Percentiles rank a stretch among this genome's conserved stretches.
These are phyloP conservation scores for Amazona vittata DNA, from an alignment of 2,113 vertebrate species.

Conservation along the genomic window DNA sequence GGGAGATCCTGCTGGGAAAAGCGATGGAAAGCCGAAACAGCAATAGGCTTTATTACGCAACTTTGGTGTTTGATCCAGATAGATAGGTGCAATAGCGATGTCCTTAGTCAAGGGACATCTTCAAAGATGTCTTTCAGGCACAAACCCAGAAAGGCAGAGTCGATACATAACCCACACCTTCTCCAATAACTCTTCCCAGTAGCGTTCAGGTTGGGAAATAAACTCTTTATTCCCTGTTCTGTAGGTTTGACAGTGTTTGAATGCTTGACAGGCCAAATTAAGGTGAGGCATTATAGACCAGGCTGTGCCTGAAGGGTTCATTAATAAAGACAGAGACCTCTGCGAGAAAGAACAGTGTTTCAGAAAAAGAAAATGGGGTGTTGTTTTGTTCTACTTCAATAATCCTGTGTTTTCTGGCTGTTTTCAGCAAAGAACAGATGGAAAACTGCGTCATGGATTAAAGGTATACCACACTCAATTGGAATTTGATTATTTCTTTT, in stretches of 20 bases:
- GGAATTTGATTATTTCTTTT: not conserved
- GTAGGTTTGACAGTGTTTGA: not conserved
- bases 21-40: not conserved
- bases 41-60: not conserved
- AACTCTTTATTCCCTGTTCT: not conserved
- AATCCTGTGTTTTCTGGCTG: not conserved
- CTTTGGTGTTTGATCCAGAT: not conserved
- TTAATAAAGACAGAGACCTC: not conserved
- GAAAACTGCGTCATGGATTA: not conserved
- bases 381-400: not conserved
- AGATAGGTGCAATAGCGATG: not conserved
- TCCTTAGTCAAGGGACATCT: not conserved
- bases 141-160: not conserved
- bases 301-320: not conserved
- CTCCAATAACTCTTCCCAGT: not conserved
- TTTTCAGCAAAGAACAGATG: conserved; percentile 14
- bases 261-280: not conserved
- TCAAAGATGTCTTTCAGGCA: not conserved
- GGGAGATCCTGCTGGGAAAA: not conserved
- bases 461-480: not conserved
- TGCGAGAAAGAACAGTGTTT: not conserved
- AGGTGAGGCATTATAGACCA: not conserved
- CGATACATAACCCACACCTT: not conserved
- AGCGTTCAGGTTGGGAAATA: not conserved
- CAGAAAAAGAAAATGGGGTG: not conserved